Evolutionary conservation across 2,888 invertebrate species (phyloP).

Genomic region (Eupithecia pulchellata): DNA sequence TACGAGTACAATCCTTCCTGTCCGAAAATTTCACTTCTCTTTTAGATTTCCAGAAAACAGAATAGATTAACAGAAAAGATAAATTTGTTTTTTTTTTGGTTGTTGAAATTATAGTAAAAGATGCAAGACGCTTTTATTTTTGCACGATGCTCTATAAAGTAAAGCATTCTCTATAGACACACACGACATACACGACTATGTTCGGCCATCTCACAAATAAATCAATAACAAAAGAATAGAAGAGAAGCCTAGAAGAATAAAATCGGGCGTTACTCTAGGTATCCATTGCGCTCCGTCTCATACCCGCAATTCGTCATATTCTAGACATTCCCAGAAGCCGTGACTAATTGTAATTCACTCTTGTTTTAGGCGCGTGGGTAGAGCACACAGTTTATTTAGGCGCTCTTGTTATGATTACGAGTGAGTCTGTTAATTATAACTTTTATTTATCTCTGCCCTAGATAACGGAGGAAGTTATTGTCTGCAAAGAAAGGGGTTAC

Average conservation of each 20-base stretch:
- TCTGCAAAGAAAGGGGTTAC: constrained; percentile 55
- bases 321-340: constrained; percentile 42
- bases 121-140: too few relatives aligned
- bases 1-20: too few relatives aligned
- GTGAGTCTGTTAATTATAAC: constrained; percentile 42
- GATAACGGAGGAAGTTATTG: constrained; percentile 57
- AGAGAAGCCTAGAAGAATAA: neutral
- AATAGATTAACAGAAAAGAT: too few relatives aligned
- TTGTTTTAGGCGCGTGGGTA: constrained; percentile 45
- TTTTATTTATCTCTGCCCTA: constrained; percentile 44
- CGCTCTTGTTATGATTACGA: constrained; percentile 34
- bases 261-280: neutral
- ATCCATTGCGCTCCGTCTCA: neutral
- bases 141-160: too few relatives aligned
- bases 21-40: too few relatives aligned
- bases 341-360: constrained; percentile 45
- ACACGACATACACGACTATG: neutral
- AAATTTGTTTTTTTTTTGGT: too few relatives aligned
- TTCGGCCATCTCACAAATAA: neutral
- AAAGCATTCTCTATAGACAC: too few relatives aligned
- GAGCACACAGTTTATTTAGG: constrained; percentile 39
- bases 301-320: constrained; percentile 26
- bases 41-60: too few relatives aligned
- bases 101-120: too few relatives aligned
- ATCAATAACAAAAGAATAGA: neutral